Evolutionary conservation across 2,113 vertebrate genomes (phyloP).

Genomic region (Alethe diademata): DNA sequence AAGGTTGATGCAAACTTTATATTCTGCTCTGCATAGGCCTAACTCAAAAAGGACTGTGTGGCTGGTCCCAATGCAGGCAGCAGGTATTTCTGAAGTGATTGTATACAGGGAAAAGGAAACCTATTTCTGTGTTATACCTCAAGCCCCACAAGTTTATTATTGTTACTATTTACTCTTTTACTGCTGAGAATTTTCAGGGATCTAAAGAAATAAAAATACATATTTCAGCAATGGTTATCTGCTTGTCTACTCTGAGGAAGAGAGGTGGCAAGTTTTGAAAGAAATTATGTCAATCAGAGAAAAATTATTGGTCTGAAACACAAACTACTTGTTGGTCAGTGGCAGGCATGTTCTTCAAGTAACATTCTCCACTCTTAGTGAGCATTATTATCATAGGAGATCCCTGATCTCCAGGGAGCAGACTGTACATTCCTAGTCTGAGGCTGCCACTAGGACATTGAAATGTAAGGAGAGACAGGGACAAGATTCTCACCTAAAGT

Average conservation of each 20-base stretch:
- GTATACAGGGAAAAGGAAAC: not conserved
- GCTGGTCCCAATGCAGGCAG: not conserved
- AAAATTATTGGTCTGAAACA: not conserved
- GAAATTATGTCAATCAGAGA: not conserved
- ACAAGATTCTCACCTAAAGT: not conserved
- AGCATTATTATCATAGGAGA: not conserved
- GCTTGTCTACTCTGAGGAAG: not conserved
- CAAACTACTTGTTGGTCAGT: not conserved
- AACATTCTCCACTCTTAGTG: not conserved
- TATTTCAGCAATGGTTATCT: not conserved
- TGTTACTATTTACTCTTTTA: not conserved
- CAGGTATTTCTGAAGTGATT: not conserved
- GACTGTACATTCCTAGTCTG: not conserved
- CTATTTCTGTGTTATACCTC: not conserved
- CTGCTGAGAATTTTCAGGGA: not conserved
- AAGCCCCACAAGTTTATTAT: not conserved
- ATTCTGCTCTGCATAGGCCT: not conserved
- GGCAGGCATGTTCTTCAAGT: not conserved
- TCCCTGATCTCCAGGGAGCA: not conserved
- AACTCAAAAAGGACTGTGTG: not conserved
- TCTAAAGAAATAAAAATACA: not conserved
- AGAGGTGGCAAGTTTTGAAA: not conserved
- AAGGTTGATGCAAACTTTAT: not conserved
- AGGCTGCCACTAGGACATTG: not conserved
- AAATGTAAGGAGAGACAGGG: not conserved